Base-by-base conservation (phyloP, 2,797 vertebrate species). In the Cryptoblepharus egeriae region DNA sequence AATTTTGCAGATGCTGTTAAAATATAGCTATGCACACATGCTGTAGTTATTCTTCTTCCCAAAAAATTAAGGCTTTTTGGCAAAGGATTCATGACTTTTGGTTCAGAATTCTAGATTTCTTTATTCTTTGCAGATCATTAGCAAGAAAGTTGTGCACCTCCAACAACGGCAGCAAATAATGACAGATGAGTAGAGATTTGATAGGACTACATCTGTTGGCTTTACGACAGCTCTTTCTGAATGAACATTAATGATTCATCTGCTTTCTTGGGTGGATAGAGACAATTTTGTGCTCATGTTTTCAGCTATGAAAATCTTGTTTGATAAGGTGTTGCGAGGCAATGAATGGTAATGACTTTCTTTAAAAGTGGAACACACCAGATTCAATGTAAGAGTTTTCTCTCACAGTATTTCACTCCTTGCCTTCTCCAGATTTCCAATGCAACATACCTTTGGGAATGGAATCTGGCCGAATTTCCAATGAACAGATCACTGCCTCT, bases 401-500 rank as follows among this genome's bases (percentile, higher is more conserved):
- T 61, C 12, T 64, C n/a, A n/a, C n/a, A n/a, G n/a, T n/a, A 10
- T 75, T 0, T 26, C 0, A 8, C 24, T 88, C 28, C 90, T 68
- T 90, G 10, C 85, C 84, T 12, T 0, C 75, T 88, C 10, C 85
- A 99, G 98, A 96, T 12, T 99, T 99, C 84, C 98, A 99, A 90
- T 99, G 98, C 88, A 99, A 97, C 16, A 94, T 96, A 49, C 96
- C 98, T 0, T 96, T 99, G 24, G 98, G 98, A 35, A 95, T 99
- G 98, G 98, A 99, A 92, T 98, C 97, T 1, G 97, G 97, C 55
- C 96, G 96, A 89, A 99, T 99, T 92, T 97, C 98, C 4, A 97
- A 98, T 13, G 97, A 98, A 87, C 98, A 99, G 95, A 98, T 99
- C 93, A 96, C 95, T 1, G 97, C 98, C 63, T 99, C 98, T 0